phyloP scores from a whole-genome alignment of 2,888 invertebrate genomes.

The Cheilosia soror region DNA sequence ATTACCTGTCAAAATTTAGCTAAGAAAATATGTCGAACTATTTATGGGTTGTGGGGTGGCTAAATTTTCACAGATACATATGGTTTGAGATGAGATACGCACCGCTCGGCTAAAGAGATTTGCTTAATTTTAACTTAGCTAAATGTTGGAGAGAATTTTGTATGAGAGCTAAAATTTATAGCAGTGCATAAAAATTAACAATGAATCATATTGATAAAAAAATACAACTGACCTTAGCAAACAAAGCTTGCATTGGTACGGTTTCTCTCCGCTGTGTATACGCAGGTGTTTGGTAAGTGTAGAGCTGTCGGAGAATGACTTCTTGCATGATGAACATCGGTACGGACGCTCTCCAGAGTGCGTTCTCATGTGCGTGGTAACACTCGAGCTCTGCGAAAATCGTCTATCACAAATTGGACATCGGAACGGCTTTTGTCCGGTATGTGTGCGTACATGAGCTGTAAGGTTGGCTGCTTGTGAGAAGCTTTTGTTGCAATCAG shows the following conservation, averaged over 20 bases:
- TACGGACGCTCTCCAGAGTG: slow-evolving; percentile 99
- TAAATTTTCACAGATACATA: too few species aligned
- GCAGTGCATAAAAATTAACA: too few species aligned
- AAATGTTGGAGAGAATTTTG: too few species aligned
- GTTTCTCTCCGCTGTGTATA: slow-evolving; percentile 93
- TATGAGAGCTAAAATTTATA: too few species aligned
- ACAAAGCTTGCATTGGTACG: slow-evolving; percentile 98
- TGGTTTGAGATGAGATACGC: too few species aligned
- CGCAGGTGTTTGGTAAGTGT: slow-evolving; percentile 97
- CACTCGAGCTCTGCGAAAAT: slow-evolving; percentile 97
- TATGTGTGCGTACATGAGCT: slow-evolving; percentile 95
- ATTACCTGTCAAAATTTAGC: too few species aligned
- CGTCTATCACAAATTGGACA: slow-evolving; percentile 98
- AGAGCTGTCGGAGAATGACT: slow-evolving; percentile 99
- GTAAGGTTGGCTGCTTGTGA: slow-evolving; percentile 99
- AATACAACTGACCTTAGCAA: slow-evolving; percentile 88
- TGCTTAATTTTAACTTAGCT: too few species aligned
- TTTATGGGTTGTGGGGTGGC: too few species aligned
- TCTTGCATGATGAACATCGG: slow-evolving; percentile 97
- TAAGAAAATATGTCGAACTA: too few species aligned
- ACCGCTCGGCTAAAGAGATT: too few species aligned
- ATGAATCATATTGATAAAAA: neutral
- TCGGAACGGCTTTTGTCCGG: slow-evolving; percentile 98
- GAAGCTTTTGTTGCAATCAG: slow-evolving; percentile 98
- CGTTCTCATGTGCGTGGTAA: slow-evolving; percentile 99